Conservation (phyloP, 2,888 invertebrate genomes). For the Lydus trimaculatus region DNA sequence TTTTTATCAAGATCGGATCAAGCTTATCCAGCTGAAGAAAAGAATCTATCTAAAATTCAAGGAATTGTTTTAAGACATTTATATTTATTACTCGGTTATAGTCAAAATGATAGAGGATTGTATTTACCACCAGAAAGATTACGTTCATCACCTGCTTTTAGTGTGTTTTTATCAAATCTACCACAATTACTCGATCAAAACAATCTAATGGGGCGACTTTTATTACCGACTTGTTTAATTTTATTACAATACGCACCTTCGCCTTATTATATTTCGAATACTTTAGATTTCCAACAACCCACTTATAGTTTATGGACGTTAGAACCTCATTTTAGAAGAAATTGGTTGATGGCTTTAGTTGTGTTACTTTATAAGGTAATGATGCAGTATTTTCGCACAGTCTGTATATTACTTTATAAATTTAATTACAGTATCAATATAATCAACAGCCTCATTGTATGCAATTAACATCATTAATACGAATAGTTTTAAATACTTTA, state of each 20-base stretch:
- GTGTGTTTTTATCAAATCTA: constrained; percentile 92
- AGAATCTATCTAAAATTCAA: constrained; percentile 78
- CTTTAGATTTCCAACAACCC: constrained; percentile 68
- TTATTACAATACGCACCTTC: constrained; percentile 85
- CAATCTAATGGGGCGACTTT: constrained; percentile 88
- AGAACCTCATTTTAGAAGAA: constrained; percentile 84
- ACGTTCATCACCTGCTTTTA: constrained; percentile 92
- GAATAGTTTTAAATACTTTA: constrained; percentile 90
- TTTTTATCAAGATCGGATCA: constrained; percentile 86
- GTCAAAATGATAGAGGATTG: constrained; percentile 88
- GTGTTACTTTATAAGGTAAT: constrained; percentile 94
- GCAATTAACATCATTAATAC: constrained; percentile 81
- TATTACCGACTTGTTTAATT: constrained; percentile 84
- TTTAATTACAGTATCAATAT: constrained; percentile 72
- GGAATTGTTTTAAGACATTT: constrained; percentile 90
- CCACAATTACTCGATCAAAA: constrained; percentile 97
- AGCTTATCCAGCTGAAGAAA: constrained; percentile 88
- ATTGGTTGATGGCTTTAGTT: constrained; percentile 93
- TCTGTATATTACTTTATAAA: constrained; percentile 6
- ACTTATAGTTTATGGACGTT: constrained; percentile 88
- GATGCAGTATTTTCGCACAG: constrained; percentile 12
- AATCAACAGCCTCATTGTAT: constrained; percentile 72
- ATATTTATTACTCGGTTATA: constrained; percentile 92
- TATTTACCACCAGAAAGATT: constrained; percentile 88
- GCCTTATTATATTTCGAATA: constrained; percentile 67